Conservation (phyloP, 1,140 invertebrate species). For the Lerema accius region DNA sequence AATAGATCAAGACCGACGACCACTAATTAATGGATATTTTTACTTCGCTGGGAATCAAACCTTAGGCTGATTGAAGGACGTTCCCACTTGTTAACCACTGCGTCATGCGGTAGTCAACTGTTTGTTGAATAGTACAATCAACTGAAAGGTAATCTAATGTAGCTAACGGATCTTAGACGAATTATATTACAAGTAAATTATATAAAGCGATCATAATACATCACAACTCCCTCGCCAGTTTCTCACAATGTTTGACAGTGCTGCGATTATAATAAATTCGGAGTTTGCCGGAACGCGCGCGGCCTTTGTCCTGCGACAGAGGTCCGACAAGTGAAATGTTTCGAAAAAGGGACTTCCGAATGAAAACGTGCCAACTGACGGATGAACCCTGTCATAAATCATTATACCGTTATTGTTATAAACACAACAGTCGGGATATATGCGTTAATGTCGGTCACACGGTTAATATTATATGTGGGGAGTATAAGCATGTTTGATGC, state of each 20-base stretch:
- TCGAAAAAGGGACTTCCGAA: slow-evolving; percentile 31
- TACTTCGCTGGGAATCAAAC: too few relatives aligned
- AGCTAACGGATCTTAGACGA: too few relatives aligned
- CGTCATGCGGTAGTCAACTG: too few relatives aligned
- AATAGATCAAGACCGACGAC: too few relatives aligned
- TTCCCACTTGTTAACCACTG: too few relatives aligned
- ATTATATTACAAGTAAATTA: not conserved
- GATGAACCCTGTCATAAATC: slow-evolving; percentile 35
- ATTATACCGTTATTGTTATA: slow-evolving; percentile 32
- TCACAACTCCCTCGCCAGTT: not conserved
- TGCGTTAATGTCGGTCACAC: slow-evolving; percentile 19
- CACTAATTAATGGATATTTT: too few relatives aligned
- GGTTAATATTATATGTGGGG: slow-evolving; percentile 28
- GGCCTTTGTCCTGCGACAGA: slow-evolving; percentile 26
- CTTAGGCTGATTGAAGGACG: too few relatives aligned
- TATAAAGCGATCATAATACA: not conserved
- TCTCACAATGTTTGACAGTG: not conserved
- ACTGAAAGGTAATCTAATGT: too few relatives aligned
- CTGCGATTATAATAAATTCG: slow-evolving; percentile 20
- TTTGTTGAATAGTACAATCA: too few relatives aligned
- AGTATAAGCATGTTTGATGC: slow-evolving; percentile 15
- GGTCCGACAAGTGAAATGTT: slow-evolving; percentile 37
- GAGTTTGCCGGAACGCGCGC: slow-evolving; percentile 15
- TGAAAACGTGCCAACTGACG: slow-evolving; percentile 20
- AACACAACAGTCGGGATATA: slow-evolving; percentile 26